Evolutionary conservation across 2,113 vertebrate genomes (phyloP).

Genomic region (Entelurus aequoreus): DNA sequence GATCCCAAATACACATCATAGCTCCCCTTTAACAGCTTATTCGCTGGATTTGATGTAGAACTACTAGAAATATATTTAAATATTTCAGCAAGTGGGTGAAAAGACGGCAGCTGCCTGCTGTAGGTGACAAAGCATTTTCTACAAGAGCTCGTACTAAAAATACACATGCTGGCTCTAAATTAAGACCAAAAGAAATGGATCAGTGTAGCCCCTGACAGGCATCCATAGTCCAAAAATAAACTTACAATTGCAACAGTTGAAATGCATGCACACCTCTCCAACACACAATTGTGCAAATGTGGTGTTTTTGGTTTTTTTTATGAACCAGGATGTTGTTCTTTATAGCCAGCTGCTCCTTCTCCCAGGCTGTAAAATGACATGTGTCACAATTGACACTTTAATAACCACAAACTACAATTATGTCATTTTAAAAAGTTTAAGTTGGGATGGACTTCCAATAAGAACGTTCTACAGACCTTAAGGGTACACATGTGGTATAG

Average conservation of each 20-base stretch:
- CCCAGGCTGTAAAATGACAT: background rate
- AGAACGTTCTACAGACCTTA: too few relatives aligned
- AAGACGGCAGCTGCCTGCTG: background rate
- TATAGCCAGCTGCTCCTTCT: background rate
- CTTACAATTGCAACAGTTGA: background rate
- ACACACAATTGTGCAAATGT: background rate
- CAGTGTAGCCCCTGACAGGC: slow-evolving; percentile 21
- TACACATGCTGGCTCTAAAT: slow-evolving; percentile 41
- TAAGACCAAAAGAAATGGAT: slow-evolving; percentile 29
- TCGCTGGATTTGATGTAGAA: too few relatives aligned
- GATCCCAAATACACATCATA: too few relatives aligned
- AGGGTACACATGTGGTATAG: too few relatives aligned
- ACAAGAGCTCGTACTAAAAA: slow-evolving; percentile 41
- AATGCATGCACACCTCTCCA: slow-evolving; percentile 4
- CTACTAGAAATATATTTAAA: background rate
- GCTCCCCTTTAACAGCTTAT: too few relatives aligned
- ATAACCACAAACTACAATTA: background rate
- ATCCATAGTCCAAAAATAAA: background rate
- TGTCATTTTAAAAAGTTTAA: background rate
- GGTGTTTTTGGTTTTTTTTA: background rate
- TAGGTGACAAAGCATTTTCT: background rate
- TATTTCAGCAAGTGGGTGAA: background rate
- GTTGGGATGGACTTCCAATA: too few relatives aligned
- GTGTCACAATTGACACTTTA: background rate
- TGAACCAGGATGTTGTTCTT: slow-evolving; percentile 48